Evolutionary conservation across 2,113 vertebrate genomes (phyloP).

Genomic region (Mirza zaza): DNA sequence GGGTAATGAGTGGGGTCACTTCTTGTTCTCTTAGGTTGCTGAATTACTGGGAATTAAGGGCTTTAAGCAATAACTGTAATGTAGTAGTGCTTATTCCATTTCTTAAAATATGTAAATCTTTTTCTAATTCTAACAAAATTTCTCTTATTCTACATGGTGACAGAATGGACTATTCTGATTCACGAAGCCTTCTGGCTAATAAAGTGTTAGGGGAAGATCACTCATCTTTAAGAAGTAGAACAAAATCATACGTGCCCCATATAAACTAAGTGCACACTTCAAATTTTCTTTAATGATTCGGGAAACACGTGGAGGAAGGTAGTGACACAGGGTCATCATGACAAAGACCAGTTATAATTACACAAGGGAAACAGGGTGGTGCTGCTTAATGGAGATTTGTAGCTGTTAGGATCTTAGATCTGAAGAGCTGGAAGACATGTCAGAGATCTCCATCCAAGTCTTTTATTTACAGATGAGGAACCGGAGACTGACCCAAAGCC

Average conservation of each 20-base stretch:
- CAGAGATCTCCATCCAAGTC: neutral
- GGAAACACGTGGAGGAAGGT: neutral
- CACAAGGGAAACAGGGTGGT: neutral
- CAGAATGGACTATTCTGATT: conserved; percentile 25
- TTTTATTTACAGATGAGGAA: neutral
- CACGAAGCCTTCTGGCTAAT: conserved; percentile 35
- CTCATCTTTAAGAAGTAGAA: conserved; percentile 8
- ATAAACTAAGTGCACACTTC: neutral
- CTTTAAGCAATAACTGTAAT: conserved; percentile 53
- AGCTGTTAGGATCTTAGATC: neutral
- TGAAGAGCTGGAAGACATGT: neutral
- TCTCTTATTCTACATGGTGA: conserved; percentile 36
- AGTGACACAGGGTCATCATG: neutral
- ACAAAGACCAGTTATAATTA: neutral
- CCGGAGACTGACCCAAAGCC: neutral
- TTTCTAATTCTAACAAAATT: conserved; percentile 52
- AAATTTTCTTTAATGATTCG: neutral
- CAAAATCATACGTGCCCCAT: neutral
- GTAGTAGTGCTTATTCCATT: conserved; percentile 4
- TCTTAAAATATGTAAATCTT: conserved; percentile 43
- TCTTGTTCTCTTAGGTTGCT: conserved; percentile 39
- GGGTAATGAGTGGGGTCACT: conserved; percentile 31
- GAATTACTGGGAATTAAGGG: conserved; percentile 57
- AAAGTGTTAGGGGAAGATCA: neutral
- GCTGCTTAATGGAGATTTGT: neutral